Base-by-base conservation (phyloP, 2,888 invertebrate genomes). In the Yponomeuta cagnagella region DNA sequence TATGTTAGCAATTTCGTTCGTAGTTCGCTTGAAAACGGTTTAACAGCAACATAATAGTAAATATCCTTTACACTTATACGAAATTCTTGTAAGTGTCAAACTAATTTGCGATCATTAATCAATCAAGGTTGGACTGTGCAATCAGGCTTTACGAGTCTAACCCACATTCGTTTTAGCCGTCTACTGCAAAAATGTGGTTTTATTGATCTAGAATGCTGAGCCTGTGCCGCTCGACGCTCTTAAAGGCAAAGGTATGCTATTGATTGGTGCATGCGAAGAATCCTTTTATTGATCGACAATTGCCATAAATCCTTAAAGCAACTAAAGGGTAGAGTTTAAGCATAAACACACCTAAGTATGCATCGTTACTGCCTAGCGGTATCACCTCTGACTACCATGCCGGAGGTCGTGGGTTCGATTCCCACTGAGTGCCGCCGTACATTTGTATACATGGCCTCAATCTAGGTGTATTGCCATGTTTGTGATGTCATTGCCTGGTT, bases 111-210 rank as follows among this genome's bases (percentile, higher is more conserved):
- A 37, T 37, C 31, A 67, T 67, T 67, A 67, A 37, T 37, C 33
- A 67, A 31, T 15, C n/a, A 67, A 67, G 67, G 37, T n/a, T 67
- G 33, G 12, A n/a, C 67, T 68, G 10, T 48, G 52, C 52, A 68
- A 68, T 68, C 52, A 30, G 48, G 23, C n/a, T 52, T 68, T 68
- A 68, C 48, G 68, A 68, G 52, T 10, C 48, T 68, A 68, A 68
- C 68, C 68, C 48, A 68, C 68, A 68, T 68, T 10, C 52, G 68
- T 9, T 23, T 23, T 48, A 12, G 30, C 12, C 48, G 12, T 68
- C 5, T 48, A 68, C 48, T 68, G 23, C 52, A 30, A 68, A 68
- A 48, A 30, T 68, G 31, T 23, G 30, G 48, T 48, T 68, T 43
- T 52, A 68, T 48, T 30, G 23, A 52, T 31, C 68, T 15, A 68